Percentiles rank a stretch among this genome's conserved stretches.
These are phyloP conservation scores for Nesogale talazaci DNA, from an alignment of 2,113 vertebrate genomes.

Conservation along the genomic window DNA sequence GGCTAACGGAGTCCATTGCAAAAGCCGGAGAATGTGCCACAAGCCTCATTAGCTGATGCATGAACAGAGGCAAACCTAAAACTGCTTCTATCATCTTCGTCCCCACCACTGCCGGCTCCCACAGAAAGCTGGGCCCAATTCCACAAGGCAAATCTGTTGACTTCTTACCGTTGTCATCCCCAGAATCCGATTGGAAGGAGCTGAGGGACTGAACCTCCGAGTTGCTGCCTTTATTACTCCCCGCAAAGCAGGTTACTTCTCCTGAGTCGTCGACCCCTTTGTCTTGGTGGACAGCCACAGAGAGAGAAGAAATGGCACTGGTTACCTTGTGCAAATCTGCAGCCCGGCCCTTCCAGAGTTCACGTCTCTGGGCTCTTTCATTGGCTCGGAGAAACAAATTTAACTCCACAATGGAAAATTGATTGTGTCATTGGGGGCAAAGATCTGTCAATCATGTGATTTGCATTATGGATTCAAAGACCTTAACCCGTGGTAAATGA, in stretches of 20 bases:
- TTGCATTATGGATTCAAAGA: conserved; percentile 71
- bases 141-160: not conserved
- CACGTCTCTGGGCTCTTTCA: conserved; percentile 30
- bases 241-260: conserved; percentile 95
- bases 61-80: not conserved
- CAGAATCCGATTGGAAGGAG: conserved; percentile 98
- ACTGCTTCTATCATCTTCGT: not conserved
- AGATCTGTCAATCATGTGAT: conserved; percentile 71
- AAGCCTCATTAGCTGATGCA: not conserved
- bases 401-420: conserved; percentile 57
- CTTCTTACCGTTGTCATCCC: conserved; percentile 97
- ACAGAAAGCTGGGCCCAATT: not conserved
- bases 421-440: conserved; percentile 60
- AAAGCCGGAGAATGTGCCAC: not conserved
- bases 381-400: conserved; percentile 72
- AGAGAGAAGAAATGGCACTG: conserved; percentile 81
- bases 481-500: conserved; percentile 65
- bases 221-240: conserved; percentile 96
- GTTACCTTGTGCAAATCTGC: conserved; percentile 51
- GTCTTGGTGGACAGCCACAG: conserved; percentile 85
- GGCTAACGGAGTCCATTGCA: not conserved
- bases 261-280: conserved; percentile 93
- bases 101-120: not conserved
- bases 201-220: conserved; percentile 97
- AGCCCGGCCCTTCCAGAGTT: not conserved